Evolutionary conservation across 2,888 invertebrate genomes (phyloP).

Genomic region (Lucinisca nassula): DNA sequence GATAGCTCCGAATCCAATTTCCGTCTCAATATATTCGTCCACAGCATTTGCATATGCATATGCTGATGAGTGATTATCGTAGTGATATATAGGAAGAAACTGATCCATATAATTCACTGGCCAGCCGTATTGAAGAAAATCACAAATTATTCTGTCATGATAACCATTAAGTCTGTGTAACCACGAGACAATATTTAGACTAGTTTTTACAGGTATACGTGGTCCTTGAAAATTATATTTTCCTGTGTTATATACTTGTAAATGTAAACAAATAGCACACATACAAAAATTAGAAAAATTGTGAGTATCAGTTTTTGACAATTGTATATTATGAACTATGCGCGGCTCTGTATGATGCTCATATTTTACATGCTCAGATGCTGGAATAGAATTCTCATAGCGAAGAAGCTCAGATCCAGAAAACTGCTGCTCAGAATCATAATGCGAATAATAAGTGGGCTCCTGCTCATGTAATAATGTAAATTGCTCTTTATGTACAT

Average conservation of each 20-base stretch:
- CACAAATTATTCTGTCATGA: conserved; percentile 9
- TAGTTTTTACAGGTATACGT: background rate
- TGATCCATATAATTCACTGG: background rate
- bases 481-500: background rate
- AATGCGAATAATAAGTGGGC: background rate
- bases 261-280: background rate
- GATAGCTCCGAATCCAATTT: background rate
- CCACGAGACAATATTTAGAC: conserved; percentile 3
- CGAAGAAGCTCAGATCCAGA: background rate
- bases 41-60: background rate
- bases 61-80: conserved; percentile 18
- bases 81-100: background rate
- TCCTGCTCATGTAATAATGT: background rate
- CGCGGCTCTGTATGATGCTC: background rate
- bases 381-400: background rate
- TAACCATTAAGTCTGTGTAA: background rate
- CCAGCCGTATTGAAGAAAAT: conserved; percentile 22
- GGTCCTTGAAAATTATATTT: background rate
- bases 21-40: background rate
- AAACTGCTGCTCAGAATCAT: background rate
- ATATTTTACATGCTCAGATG: conserved; percentile 10
- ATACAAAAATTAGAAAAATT: background rate
- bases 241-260: background rate
- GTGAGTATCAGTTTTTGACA: background rate
- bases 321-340: background rate